Evolutionary conservation across 2,113 vertebrate species (phyloP).

Genomic region (Apus apus): DNA sequence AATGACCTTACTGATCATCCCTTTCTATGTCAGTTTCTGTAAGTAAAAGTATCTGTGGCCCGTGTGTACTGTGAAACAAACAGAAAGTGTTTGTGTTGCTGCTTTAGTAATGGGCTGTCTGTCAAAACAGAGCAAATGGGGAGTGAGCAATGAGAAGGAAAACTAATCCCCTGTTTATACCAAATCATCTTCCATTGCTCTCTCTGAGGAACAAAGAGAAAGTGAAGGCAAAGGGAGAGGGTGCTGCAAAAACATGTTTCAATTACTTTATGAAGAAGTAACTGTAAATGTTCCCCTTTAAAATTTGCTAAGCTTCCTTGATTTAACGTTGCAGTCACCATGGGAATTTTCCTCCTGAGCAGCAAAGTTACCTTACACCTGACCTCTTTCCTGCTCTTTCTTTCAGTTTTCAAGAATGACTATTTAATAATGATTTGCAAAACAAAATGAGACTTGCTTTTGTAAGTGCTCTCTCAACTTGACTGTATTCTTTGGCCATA

Average conservation of each 20-base stretch:
- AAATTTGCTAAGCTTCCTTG: slow-evolving; percentile 35
- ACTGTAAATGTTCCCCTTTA: neutral
- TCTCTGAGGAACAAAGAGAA: neutral
- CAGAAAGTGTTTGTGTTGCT: neutral
- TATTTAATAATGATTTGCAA: slow-evolving; percentile 11
- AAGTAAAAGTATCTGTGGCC: neutral
- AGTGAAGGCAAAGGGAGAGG: neutral
- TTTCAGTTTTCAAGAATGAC: slow-evolving; percentile 13
- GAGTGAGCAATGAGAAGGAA: neutral
- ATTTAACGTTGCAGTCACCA: neutral
- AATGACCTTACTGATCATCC: neutral
- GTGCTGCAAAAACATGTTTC: slow-evolving; percentile 9
- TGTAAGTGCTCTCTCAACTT: neutral
- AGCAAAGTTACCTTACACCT: neutral
- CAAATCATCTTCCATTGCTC: neutral
- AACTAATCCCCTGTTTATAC: slow-evolving; percentile 43
- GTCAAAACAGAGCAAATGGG: slow-evolving; percentile 26
- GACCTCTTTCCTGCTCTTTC: neutral
- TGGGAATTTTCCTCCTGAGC: slow-evolving; percentile 29
- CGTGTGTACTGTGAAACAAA: neutral
- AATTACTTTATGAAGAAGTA: slow-evolving; percentile 24
- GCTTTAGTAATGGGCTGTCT: neutral
- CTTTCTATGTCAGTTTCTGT: neutral
- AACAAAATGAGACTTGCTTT: slow-evolving; percentile 5
- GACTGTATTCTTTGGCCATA: neutral